Evolutionary conservation across 2,888 invertebrate genomes (phyloP), one percentile per base, ranked within the genome.

Genomic region (Synergus japonicus): DNA sequence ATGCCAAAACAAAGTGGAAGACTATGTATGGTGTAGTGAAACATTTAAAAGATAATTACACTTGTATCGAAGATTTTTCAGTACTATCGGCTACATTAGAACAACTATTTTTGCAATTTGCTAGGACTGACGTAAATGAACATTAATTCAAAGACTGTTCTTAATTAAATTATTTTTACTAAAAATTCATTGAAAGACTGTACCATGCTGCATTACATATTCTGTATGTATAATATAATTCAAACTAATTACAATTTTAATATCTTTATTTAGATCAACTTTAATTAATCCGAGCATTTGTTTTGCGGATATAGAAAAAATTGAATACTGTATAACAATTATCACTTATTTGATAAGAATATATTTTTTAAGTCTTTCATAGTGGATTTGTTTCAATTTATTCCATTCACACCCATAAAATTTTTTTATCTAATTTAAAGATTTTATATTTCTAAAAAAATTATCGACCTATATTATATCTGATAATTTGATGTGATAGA

Each of bases 21-120:
- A 87, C 85, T 43, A 92, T 92, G 92, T 91, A 91, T 79, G 81
- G 81, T 46, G 87, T 87, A 65, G 88, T 92, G 88, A 88, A 89
- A 41, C 83, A 85, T 49, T 58, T 91, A 41, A 91, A 90, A 76
- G 81, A 81, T 15, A 85, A 85, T 43, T 89, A 88, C 79, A 81
- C 82, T 46, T 90, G 91, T 60, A 88, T 92, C 64, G 90, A 91
- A 37, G 91, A 92, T 85, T 92, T 89, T 44, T 88, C 90, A 0
- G 89, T 92, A 69, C 81, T 90, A 22, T 92, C 92, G 4, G 90
- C 92, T 12, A 92, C 91, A 4, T 85, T 92, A 43, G 92, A 92
- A 76, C 91, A 91, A 80, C 83, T 92, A 46, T 92, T 92, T 76
- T 87, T 92, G 64, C 89, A 91, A 78, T 91, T 92, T 69, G 92